A percentile compares a stretch with the other conserved stretches of the same genome.
Evolutionary conservation across 2,888 invertebrate genomes (phyloP).

Genomic region (Conops quadrifasciatus): DNA sequence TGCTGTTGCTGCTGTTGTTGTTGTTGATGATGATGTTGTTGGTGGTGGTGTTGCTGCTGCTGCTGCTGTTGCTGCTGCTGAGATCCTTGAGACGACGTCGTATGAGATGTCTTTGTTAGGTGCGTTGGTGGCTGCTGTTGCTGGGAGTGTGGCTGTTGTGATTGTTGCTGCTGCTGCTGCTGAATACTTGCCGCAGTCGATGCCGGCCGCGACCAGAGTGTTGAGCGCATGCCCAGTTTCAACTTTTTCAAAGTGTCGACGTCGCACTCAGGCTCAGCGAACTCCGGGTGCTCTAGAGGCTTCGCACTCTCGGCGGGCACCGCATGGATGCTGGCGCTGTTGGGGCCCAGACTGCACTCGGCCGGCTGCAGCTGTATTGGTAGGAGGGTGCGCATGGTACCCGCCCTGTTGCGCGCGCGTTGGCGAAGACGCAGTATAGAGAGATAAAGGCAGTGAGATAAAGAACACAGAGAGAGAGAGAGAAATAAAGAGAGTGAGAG

Average conservation of each 20-base stretch:
- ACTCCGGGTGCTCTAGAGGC: constrained; percentile 68
- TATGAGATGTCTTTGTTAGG: constrained; percentile 64
- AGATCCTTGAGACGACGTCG: constrained; percentile 35
- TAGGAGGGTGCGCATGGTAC: constrained; percentile 71
- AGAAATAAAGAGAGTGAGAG: constrained; percentile 13
- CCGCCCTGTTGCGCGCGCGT: constrained; percentile 50
- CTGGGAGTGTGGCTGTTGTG: constrained; percentile 53
- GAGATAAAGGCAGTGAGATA: not conserved
- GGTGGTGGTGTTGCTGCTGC: constrained; percentile 66
- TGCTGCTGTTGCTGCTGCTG: constrained; percentile 68
- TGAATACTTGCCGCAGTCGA: constrained; percentile 61
- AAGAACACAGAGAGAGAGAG: constrained; percentile 1
- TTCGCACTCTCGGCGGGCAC: constrained; percentile 39
- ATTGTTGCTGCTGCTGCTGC: constrained; percentile 56
- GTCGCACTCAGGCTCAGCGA: constrained; percentile 77
- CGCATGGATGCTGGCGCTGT: constrained; percentile 47
- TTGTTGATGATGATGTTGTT: constrained; percentile 66
- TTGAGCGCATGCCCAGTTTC: constrained; percentile 75
- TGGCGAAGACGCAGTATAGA: not conserved
- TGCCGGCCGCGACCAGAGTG: constrained; percentile 74
- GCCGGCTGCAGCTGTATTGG: constrained; percentile 69
- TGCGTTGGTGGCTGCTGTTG: constrained; percentile 45
- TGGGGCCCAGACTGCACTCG: constrained; percentile 58
- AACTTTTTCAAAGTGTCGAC: constrained; percentile 78
- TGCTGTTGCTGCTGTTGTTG: constrained; percentile 64